Evolutionary conservation across 2,797 vertebrate species (phyloP), one percentile per base, ranked within the genome.

Genomic region (Argentina silus): DNA sequence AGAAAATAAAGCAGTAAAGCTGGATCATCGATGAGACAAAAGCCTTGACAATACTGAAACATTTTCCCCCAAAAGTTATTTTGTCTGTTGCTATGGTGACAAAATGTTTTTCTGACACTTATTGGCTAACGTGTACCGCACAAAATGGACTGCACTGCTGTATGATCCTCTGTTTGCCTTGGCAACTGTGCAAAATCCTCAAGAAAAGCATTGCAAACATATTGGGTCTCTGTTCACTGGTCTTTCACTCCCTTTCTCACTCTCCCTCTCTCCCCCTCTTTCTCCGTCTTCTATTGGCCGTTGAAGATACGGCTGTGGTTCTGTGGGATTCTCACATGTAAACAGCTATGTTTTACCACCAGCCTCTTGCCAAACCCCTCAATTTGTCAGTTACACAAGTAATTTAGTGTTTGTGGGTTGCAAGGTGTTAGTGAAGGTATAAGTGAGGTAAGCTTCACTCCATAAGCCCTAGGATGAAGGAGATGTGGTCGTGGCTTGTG

Each of bases 331-430:
- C 84, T 88, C 87, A 88, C 83, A 83, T 86, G 84, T 91, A 92
- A 91, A 92, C 89, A 90, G 83, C 67, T 82, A 47, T 76, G 82
- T 85, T 88, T 89, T 78, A 89, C 90, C 81, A 19, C 85, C 85
- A 86, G 81, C 78, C 76, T 45, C 65, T 86, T 89, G 85, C 85
- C 86, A 86, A 93, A 90, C 86, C 87, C 77, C 86, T 85, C 86
- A 91, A 92, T 92, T 93, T 93, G 91, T 92, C 89, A 89, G 86
- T 85, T 87, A 72, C 77, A 81, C 64, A 74, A 87, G 84, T 87
- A 72, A 82, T 82, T 85, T 81, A 80, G 87, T 90, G 86, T 86
- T 91, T 92, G 91, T 67, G 88, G 89, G 83, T 81, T 87, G 75
- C 79, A 91, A 93, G 93, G 93, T 93, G 90, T 82, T 74, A 83